Conservation (phyloP, 2,113 vertebrate species). For the Microtus pennsylvanicus region DNA sequence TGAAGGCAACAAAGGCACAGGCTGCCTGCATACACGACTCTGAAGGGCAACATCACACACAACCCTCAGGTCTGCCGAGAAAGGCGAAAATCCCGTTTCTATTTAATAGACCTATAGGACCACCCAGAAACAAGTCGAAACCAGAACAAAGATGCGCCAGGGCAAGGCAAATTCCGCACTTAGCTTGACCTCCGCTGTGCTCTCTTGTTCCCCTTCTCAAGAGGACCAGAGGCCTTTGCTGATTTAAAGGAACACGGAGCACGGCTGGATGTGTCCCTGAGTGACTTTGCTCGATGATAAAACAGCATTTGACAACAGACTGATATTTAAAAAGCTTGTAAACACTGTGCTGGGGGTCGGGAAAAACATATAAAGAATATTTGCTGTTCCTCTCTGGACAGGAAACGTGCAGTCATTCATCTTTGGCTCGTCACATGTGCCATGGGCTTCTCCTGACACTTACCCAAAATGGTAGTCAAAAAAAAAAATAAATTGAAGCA, state of each 20-base stretch:
- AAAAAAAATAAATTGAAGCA: slow-evolving; percentile 23
- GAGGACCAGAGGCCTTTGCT: not conserved
- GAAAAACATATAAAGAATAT: slow-evolving; percentile 9
- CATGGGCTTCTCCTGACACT: slow-evolving; percentile 8
- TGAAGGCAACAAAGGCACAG: not conserved
- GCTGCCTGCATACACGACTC: not conserved
- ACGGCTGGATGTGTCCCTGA: not conserved
- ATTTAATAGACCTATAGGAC: slow-evolving; percentile 16
- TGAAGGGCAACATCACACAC: slow-evolving; percentile 20
- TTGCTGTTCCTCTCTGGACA: slow-evolving; percentile 52
- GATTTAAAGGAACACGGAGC: slow-evolving; percentile 1
- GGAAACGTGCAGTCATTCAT: slow-evolving; percentile 3
- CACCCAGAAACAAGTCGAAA: slow-evolving; percentile 23
- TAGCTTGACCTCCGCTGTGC: not conserved
- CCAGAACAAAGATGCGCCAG: slow-evolving; percentile 34
- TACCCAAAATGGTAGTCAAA: slow-evolving; percentile 39
- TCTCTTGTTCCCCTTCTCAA: slow-evolving; percentile 7
- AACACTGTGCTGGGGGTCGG: slow-evolving; percentile 57
- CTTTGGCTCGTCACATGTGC: slow-evolving; percentile 33
- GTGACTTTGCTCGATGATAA: not conserved
- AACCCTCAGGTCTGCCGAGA: not conserved
- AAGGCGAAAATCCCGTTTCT: not conserved
- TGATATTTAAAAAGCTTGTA: slow-evolving; percentile 67
- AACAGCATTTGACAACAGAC: slow-evolving; percentile 50
- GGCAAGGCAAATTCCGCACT: not conserved